These are phyloP conservation scores for Argyrosomus regius DNA, from an alignment of 2,797 vertebrate genomes.

Conservation along the genomic window DNA sequence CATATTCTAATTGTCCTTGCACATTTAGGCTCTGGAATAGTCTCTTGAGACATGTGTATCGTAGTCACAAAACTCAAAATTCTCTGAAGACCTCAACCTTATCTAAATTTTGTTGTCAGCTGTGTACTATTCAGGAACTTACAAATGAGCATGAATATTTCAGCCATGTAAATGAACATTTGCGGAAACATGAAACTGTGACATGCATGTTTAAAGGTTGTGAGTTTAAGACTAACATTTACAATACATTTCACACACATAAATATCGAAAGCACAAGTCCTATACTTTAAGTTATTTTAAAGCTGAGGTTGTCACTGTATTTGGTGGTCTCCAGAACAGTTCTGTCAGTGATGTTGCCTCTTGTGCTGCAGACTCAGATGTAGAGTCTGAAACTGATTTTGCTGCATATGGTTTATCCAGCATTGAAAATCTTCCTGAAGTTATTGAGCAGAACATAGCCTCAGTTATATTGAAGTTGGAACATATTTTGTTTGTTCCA, in stretches of 20 bases:
- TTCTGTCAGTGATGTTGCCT: not conserved
- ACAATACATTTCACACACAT: not conserved
- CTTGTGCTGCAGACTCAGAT: constrained; percentile 4
- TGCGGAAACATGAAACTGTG: not conserved
- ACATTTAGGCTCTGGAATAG: not conserved
- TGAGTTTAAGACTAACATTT: not conserved
- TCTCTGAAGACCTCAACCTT: not conserved
- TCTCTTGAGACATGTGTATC: not conserved
- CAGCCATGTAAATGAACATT: not conserved
- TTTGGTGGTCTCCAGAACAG: not conserved
- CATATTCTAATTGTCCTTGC: not conserved
- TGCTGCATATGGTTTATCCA: not conserved
- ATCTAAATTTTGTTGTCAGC: constrained; percentile 1
- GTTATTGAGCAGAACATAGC: constrained; percentile 9
- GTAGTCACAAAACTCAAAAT: not conserved
- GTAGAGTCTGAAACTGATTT: not conserved
- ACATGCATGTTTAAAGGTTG: constrained; percentile 8
- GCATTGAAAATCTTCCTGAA: not conserved
- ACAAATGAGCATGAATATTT: no score
- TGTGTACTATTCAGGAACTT: not conserved
- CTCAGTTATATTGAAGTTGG: no score
- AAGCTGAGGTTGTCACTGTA: not conserved
- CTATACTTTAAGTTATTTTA: not conserved
- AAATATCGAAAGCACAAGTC: not conserved
- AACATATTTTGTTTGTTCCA: no score